These are phyloP conservation scores for Uria aalge DNA, from an alignment of 2,113 vertebrate species.

Conservation along the genomic window DNA sequence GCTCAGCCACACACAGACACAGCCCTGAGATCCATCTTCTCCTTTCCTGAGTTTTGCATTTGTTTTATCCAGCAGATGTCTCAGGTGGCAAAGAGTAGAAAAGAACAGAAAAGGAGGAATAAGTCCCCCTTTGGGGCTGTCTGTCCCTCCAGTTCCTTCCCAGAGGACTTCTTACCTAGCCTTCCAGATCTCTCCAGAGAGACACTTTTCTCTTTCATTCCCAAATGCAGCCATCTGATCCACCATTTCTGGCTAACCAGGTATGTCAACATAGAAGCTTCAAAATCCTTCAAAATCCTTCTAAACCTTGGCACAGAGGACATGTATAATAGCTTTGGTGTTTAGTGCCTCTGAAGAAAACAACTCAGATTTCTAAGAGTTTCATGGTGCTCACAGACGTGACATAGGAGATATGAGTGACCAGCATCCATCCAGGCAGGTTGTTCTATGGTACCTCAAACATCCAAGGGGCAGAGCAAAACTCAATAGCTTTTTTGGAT, in stretches of 20 bases:
- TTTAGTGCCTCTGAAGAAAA: neutral
- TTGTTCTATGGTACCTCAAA: neutral
- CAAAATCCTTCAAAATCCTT: neutral
- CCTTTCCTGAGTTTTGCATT: neutral
- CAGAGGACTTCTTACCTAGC: neutral
- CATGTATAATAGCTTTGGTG: neutral
- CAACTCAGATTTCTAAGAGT: neutral
- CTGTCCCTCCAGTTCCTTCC: neutral
- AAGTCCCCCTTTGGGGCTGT: accelerated
- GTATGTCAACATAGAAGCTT: neutral
- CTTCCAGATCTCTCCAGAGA: neutral
- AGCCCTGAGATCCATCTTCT: neutral
- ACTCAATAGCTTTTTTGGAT: neutral
- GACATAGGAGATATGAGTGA: neutral
- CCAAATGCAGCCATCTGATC: neutral
- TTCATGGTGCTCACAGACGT: neutral
- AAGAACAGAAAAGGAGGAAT: neutral
- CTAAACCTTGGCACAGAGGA: neutral
- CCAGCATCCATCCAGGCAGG: neutral
- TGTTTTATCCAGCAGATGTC: neutral
- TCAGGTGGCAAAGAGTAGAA: neutral
- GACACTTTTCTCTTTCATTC: neutral
- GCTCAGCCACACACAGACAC: neutral
- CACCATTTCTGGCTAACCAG: neutral
- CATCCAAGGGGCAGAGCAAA: neutral